phyloP scores from a whole-genome alignment of 35 echinoderm and acorn worm species.

The Heliocidaris tuberculata region DNA sequence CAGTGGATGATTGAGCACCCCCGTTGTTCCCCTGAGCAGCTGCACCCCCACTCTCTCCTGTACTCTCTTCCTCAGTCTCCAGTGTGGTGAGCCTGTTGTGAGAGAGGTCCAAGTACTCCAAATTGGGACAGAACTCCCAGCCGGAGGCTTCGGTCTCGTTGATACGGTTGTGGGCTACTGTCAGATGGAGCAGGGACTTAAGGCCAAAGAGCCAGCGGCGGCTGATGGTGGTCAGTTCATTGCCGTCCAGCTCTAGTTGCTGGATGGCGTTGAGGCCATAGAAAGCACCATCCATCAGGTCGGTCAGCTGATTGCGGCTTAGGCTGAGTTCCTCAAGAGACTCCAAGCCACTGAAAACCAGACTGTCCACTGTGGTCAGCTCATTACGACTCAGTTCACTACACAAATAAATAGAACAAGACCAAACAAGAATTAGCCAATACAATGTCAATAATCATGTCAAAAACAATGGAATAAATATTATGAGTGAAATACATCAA shows the following conservation, averaged over 20 bases:
- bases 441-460: neutral
- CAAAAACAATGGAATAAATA: neutral
- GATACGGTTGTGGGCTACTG: constrained; percentile 75
- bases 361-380: constrained; percentile 58
- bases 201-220: constrained; percentile 91
- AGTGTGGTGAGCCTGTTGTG: constrained; percentile 69
- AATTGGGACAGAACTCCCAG: constrained; percentile 68
- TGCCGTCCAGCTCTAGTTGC: constrained; percentile 69
- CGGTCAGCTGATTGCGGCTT: constrained; percentile 63
- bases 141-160: constrained; percentile 66
- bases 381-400: constrained; percentile 40
- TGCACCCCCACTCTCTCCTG: neutral
- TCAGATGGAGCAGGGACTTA: constrained; percentile 44
- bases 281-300: constrained; percentile 81
- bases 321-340: constrained; percentile 65
- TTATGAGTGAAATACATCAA: neutral
- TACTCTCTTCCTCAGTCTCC: constrained; percentile 42
- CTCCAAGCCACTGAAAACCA: constrained; percentile 62
- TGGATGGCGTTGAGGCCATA: constrained; percentile 70
- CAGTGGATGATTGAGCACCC: neutral
- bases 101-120: constrained; percentile 69
- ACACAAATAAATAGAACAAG: neutral
- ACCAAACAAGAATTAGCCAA: neutral
- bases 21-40: neutral
- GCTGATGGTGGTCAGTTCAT: constrained; percentile 65